phyloP scores from a whole-genome alignment of 2,113 vertebrate species.

The Lampris incognitus region DNA sequence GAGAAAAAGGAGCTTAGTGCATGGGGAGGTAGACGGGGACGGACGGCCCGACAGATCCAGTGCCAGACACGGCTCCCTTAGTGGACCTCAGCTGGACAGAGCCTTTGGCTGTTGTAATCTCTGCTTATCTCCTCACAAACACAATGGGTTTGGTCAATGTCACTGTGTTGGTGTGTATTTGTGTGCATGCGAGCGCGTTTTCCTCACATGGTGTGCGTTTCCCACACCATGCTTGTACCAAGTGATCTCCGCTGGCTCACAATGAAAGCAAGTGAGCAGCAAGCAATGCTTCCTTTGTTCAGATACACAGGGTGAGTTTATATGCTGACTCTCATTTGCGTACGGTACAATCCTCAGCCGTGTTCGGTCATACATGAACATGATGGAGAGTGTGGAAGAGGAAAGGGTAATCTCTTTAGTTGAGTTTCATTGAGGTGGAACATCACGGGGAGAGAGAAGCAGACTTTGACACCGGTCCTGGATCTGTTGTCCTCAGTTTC shows the following conservation, averaged over 20 bases:
- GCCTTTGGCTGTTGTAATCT: conserved; percentile 41
- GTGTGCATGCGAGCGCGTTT: background rate
- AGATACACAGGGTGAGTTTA: conserved; percentile 19
- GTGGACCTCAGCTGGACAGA: conserved; percentile 14
- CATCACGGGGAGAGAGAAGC: conserved; percentile 1
- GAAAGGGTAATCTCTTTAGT: conserved; percentile 49
- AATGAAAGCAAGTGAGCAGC: conserved; percentile 35
- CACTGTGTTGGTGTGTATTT: background rate
- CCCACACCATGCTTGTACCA: conserved; percentile 15
- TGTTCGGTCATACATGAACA: conserved; percentile 38
- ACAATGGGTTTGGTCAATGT: conserved; percentile 35
- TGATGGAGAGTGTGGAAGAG: conserved; percentile 14
- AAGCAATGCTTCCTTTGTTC: conserved; percentile 42
- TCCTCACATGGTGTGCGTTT: background rate
- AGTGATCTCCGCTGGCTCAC: conserved; percentile 27
- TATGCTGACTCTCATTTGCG: background rate
- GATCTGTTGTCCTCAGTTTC: conserved; percentile 35
- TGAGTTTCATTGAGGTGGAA: conserved; percentile 35
- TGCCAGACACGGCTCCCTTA: conserved; percentile 26
- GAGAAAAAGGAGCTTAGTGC: conserved; percentile 7
- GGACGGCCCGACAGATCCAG: conserved; percentile 35
- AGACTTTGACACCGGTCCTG: background rate
- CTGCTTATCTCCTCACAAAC: conserved; percentile 50
- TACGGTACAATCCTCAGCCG: conserved; percentile 2
- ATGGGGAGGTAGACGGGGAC: conserved; percentile 18